Evolutionary conservation across 2,888 invertebrate genomes (phyloP).

Genomic region (Labia minor): DNA sequence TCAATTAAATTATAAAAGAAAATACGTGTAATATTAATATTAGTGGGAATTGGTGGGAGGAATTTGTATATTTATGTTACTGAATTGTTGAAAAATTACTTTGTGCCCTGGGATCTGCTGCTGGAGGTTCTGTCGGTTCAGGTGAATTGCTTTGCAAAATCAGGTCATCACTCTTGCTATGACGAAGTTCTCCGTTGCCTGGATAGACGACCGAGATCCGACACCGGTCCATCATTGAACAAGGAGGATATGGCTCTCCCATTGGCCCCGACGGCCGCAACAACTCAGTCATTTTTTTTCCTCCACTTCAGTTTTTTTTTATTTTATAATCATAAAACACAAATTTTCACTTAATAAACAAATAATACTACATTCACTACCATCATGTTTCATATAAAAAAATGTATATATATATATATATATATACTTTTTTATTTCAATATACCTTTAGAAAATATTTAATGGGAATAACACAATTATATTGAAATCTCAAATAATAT

Average conservation of each 20-base stretch:
- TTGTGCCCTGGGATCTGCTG: background rate
- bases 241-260: conserved; percentile 30
- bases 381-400: too few species aligned
- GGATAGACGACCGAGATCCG: background rate
- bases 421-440: conserved; percentile 15
- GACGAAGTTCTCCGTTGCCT: conserved; percentile 33
- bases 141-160: conserved; percentile 38
- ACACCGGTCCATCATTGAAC: background rate
- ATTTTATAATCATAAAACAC: too few species aligned
- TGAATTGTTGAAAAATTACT: too few species aligned
- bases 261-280: conserved; percentile 29
- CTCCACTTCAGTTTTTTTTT: too few species aligned
- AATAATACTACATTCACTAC: too few species aligned
- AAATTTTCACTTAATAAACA: too few species aligned
- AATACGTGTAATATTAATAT: too few species aligned
- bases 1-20: too few species aligned
- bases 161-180: conserved; percentile 43
- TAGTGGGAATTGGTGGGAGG: too few species aligned
- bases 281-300: conserved; percentile 19
- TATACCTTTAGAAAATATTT: background rate
- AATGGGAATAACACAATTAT: background rate
- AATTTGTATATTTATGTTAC: too few species aligned
- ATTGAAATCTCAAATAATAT: too few species aligned
- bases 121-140: conserved; percentile 23
- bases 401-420: too few species aligned